These are phyloP conservation scores for Aphyosemion australe DNA, from an alignment of 2,113 vertebrate species.

Conservation along the genomic window DNA sequence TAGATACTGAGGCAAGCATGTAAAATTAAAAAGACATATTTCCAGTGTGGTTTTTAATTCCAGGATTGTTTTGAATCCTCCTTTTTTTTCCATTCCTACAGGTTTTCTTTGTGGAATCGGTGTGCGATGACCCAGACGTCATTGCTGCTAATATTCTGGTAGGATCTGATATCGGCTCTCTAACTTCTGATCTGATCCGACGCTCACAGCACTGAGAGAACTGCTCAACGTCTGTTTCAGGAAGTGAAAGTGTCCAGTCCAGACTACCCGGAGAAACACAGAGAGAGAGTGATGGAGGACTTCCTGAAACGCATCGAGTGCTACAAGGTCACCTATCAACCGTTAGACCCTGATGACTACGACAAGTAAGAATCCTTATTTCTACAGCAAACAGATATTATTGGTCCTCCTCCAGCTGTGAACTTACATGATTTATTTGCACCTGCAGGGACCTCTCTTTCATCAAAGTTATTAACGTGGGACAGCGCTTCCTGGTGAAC, in stretches of 20 bases:
- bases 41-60: neutral
- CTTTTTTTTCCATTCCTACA: constrained; percentile 54
- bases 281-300: constrained; percentile 96
- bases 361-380: constrained; percentile 86
- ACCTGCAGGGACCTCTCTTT: constrained; percentile 89
- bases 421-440: neutral
- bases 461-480: constrained; percentile 98
- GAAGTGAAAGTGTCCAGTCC: constrained; percentile 98
- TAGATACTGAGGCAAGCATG: too few relatives aligned
- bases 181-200: constrained; percentile 19
- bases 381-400: constrained; percentile 5
- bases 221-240: constrained; percentile 68
- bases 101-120: constrained; percentile 98
- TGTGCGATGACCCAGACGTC: constrained; percentile 96
- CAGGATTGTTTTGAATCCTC: neutral
- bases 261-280: constrained; percentile 91
- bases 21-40: neutral
- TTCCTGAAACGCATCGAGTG: constrained; percentile 98
- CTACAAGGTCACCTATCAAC: constrained; percentile 96
- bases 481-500: constrained; percentile 94
- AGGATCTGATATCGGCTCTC: constrained; percentile 51
- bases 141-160: constrained; percentile 98
- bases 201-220: constrained; percentile 24
- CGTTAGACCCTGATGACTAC: constrained; percentile 88
- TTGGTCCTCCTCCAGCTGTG: too few relatives aligned